Base-by-base conservation (phyloP, 2,888 invertebrate genomes). In the Copidosoma aretas region DNA sequence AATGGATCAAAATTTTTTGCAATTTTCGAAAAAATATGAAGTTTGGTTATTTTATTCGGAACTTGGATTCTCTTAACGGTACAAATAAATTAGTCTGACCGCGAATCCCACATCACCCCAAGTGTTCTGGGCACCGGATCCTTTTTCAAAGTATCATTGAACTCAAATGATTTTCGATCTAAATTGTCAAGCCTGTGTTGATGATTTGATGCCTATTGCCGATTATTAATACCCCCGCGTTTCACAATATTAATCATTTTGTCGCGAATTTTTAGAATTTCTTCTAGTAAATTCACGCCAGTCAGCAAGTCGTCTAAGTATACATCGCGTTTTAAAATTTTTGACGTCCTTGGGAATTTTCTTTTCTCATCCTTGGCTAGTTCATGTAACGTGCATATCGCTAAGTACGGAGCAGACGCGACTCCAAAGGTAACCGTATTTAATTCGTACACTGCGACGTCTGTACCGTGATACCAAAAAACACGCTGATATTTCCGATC, bases 311-410 rank as follows among this genome's bases (percentile, higher is more conserved):
- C 17, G 21, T 60, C 52, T 1, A 51, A 53, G 17, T 62, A 53
- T 8, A 62, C 1, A 24, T 54, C 43, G 4, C 22, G 15, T 41
- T 53, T 62, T 4, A 62, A 12, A 21, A 53, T 53, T 62, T 62
- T 19, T 19, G 53, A 8, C 10, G 53, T 53, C 1, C 53, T 5
- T 10, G 53, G 53, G 53, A 62, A 62, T 1, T 22, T 8, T 1
- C 19, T 17, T 41, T 21, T 22, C 41, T 62, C 41, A 54, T 62
- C 62, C 5, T 62, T 53, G 10, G 53, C 62, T n/a, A 62, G 21
- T n/a, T 62, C 41, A 4, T 41, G 41, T 10, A 62, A 72, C n/a
- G 41, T 41, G 39, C 59, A 19, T 10, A 59, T 59, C 21, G 59
- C 59, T 22, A 41, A 59, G 21, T 41, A 59, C 4, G 59, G 19